Evolutionary conservation across 2,113 vertebrate species (phyloP).

Genomic region (Cyanoderma ruficeps): DNA sequence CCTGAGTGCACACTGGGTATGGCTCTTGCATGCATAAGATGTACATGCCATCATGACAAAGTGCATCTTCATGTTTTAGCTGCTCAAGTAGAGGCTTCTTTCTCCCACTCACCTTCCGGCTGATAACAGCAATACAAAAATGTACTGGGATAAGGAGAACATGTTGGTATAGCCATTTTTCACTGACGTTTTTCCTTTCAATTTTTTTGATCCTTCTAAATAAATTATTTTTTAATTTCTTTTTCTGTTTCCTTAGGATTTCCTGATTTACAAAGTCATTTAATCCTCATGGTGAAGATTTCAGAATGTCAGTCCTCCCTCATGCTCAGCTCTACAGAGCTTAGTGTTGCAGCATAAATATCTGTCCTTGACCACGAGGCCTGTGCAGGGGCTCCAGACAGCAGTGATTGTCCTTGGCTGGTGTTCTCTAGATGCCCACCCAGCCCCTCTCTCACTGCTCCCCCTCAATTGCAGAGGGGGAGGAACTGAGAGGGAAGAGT

Average conservation of each 20-base stretch:
- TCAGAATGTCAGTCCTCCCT: not conserved
- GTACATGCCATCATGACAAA: not conserved
- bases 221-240: not conserved
- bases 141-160: not conserved
- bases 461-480: fast-evolving
- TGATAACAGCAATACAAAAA: not conserved
- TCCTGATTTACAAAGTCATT: not conserved
- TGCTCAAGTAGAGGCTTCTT: not conserved
- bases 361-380: not conserved
- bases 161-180: not conserved
- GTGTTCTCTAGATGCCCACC: not conserved
- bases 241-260: not conserved
- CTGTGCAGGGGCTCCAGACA: not conserved
- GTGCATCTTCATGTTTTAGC: not conserved
- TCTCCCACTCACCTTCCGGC: not conserved
- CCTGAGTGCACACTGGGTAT: not conserved
- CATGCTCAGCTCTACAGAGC: not conserved
- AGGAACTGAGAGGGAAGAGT: not conserved
- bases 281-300: not conserved
- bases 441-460: not conserved
- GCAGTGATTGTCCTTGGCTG: no score
- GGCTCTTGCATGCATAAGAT: not conserved
- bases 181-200: not conserved
- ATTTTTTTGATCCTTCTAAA: not conserved
- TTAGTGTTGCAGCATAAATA: not conserved